These are phyloP conservation scores for Cydia fagiglandana DNA, from an alignment of 1,140 invertebrate species.

Conservation along the genomic window DNA sequence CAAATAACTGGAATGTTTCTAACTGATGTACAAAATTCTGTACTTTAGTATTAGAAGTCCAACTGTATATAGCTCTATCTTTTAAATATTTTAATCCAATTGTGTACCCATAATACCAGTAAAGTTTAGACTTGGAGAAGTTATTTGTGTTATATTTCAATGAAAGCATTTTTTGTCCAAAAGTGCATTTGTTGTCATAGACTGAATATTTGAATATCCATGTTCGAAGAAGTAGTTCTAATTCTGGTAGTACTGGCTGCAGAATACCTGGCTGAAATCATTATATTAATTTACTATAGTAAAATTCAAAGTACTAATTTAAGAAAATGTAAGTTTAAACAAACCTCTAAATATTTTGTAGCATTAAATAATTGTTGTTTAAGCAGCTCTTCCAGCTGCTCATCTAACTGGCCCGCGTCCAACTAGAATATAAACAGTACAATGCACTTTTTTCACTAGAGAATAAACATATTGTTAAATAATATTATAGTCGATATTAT, in stretches of 20 bases:
- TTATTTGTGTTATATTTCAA: constrained; percentile 80
- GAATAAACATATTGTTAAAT: not conserved
- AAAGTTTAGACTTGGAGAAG: constrained; percentile 75
- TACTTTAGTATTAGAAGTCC: constrained; percentile 74
- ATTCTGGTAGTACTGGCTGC: constrained; percentile 78
- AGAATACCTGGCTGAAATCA: constrained; percentile 78
- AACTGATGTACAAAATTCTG: constrained; percentile 75
- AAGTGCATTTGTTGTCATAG: constrained; percentile 77
- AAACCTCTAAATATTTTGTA: constrained; percentile 79
- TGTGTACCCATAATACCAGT: constrained; percentile 79
- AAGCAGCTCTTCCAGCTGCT: constrained; percentile 79
- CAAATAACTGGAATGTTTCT: constrained; percentile 79
- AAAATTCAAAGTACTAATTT: not conserved
- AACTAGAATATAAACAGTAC: constrained; percentile 66
- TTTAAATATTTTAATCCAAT: constrained; percentile 79
- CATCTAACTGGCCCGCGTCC: constrained; percentile 80
- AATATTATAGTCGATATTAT: not conserved
- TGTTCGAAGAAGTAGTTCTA: constrained; percentile 80
- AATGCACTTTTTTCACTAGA: not conserved
- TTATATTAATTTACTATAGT: not conserved
- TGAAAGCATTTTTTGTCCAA: constrained; percentile 82
- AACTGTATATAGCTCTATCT: constrained; percentile 77
- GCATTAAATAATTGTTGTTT: constrained; percentile 78
- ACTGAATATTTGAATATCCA: constrained; percentile 81
- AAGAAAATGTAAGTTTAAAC: not conserved